These are phyloP conservation scores for Sigmodon hispidus DNA, from an alignment of 2,113 vertebrate genomes.

Conservation along the genomic window DNA sequence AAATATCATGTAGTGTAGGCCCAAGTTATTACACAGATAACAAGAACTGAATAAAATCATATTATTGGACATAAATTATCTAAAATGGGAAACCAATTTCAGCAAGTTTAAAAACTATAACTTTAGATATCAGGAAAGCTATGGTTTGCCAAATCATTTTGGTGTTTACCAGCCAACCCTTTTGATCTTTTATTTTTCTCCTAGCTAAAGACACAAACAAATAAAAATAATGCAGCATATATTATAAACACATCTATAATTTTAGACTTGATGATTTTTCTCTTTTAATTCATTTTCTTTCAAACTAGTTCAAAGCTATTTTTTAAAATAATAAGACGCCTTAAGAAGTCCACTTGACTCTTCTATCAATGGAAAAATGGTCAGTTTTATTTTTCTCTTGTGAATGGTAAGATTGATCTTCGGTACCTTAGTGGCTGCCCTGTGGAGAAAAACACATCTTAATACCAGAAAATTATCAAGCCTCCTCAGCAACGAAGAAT, in stretches of 20 bases:
- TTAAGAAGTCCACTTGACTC: constrained; percentile 13
- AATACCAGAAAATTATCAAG: background rate
- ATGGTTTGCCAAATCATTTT: background rate
- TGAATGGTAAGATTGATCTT: constrained; percentile 14
- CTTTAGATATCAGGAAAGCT: background rate
- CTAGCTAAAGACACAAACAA: background rate
- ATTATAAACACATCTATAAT: background rate
- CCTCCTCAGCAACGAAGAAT: background rate
- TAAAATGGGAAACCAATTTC: background rate
- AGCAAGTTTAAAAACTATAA: background rate
- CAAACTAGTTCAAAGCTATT: background rate
- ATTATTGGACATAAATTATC: background rate
- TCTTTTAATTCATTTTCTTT: background rate
- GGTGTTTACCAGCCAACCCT: background rate
- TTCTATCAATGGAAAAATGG: constrained; percentile 17
- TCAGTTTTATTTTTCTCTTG: constrained; percentile 8
- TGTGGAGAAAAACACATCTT: constrained; percentile 47
- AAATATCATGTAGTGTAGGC: background rate
- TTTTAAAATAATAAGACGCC: background rate
- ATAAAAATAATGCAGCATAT: background rate
- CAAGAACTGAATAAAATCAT: background rate
- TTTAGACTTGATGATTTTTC: constrained; percentile 7
- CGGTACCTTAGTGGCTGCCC: background rate
- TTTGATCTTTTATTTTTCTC: constrained; percentile 2
- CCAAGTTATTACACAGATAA: background rate